phyloP scores from a whole-genome alignment of 2,113 vertebrate species.

The Entelurus aequoreus region DNA sequence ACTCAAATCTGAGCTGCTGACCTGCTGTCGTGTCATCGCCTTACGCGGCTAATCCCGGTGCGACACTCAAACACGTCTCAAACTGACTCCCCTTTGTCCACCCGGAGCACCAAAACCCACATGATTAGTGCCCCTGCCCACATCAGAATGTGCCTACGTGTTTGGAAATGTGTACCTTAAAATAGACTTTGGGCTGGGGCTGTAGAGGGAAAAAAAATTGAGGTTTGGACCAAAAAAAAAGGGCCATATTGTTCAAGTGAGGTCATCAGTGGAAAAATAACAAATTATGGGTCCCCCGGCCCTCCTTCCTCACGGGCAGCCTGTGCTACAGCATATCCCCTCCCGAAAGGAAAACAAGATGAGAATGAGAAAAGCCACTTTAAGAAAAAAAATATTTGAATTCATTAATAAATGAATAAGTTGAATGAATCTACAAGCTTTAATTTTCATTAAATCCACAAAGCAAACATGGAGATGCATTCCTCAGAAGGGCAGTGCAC shows the following conservation, averaged over 20 bases:
- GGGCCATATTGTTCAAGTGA: conserved; percentile 39
- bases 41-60: conserved; percentile 16
- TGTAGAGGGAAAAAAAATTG: conserved; percentile 43
- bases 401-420: background rate
- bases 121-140: conserved; percentile 19
- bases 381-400: background rate
- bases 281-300: conserved; percentile 17
- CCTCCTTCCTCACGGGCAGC: conserved; percentile 2
- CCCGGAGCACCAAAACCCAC: conserved; percentile 1
- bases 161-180: conserved; percentile 40
- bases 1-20: conserved; percentile 22
- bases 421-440: background rate
- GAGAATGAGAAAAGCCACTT: background rate
- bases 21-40: conserved; percentile 22
- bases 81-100: conserved; percentile 14
- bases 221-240: conserved; percentile 31
- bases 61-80: conserved; percentile 2
- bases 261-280: conserved; percentile 54
- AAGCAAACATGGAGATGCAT: conserved; percentile 19
- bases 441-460: conserved; percentile 3
- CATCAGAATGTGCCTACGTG: conserved; percentile 12
- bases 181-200: conserved; percentile 47
- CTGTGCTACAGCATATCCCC: background rate
- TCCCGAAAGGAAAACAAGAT: conserved; percentile 40
- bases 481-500: conserved; percentile 14